These are phyloP conservation scores for Acanthopagrus latus DNA, from an alignment of 2,797 vertebrate species.

Conservation along the genomic window DNA sequence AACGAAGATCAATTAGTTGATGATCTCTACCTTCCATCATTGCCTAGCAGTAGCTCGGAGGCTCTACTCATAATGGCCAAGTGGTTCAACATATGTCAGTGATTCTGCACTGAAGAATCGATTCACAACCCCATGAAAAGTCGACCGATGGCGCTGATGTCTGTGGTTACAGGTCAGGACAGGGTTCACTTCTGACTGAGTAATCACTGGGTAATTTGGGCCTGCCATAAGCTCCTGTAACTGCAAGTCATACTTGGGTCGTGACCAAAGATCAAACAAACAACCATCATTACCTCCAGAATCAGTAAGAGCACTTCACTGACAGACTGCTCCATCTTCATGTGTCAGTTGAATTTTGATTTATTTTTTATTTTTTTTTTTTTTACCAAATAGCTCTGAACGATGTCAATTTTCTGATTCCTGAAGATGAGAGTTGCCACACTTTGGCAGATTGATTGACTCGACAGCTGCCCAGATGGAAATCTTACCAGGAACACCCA, in stretches of 20 bases:
- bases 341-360: conserved; percentile 37
- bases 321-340: conserved; percentile 8
- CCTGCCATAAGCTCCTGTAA: conserved; percentile 3
- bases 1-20: too few species aligned
- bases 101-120: background rate
- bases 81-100: background rate
- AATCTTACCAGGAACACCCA: conserved; percentile 56
- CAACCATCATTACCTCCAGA: conserved; percentile 14
- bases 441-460: conserved; percentile 70
- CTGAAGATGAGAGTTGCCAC: conserved; percentile 61
- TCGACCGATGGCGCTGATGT: background rate
- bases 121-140: background rate
- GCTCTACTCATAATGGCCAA: too few species aligned
- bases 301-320: conserved; percentile 6
- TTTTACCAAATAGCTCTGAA: conserved; percentile 34
- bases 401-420: conserved; percentile 54
- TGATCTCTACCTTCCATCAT: too few species aligned
- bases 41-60: too few species aligned
- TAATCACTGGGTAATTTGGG: background rate
- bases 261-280: conserved; percentile 19
- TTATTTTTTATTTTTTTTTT: conserved; percentile 16
- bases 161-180: background rate
- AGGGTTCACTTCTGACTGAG: background rate
- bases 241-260: background rate
- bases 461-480: conserved; percentile 62